These are phyloP conservation scores for Pelvicachromis taeniatus DNA, from an alignment of 2,113 vertebrate species.

Conservation along the genomic window DNA sequence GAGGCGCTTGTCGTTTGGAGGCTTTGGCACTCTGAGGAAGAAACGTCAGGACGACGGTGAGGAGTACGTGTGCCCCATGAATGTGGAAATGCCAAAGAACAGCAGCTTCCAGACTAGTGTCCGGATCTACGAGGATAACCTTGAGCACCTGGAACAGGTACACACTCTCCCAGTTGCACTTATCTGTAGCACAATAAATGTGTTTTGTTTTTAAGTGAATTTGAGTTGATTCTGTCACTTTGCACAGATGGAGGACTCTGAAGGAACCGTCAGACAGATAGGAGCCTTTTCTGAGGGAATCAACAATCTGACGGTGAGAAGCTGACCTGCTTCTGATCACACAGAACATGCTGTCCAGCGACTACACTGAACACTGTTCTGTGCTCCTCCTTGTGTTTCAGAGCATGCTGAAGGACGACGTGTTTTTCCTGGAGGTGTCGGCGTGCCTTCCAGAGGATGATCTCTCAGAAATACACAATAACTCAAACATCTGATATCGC, in stretches of 20 bases:
- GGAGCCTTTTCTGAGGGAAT: conserved; percentile 95
- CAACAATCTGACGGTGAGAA: conserved; percentile 92
- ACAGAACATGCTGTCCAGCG: neutral
- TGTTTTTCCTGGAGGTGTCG: conserved; percentile 80
- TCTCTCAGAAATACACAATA: conserved; percentile 73
- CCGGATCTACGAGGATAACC: conserved; percentile 75
- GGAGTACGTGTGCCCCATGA: conserved; percentile 93
- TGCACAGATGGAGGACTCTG: conserved; percentile 93
- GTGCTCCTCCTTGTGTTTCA: conserved; percentile 50
- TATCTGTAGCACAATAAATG: neutral
- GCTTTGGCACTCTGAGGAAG: conserved; percentile 88
- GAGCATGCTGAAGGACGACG: conserved; percentile 96
- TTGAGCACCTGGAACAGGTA: conserved; percentile 88
- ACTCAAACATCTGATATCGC: conserved; percentile 73
- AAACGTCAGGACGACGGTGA: conserved; percentile 89
- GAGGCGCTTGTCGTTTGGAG: conserved; percentile 85
- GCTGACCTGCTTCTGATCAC: neutral
- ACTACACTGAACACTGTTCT: neutral
- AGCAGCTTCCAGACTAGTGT: conserved; percentile 75
- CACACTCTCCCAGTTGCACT: neutral
- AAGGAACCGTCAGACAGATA: conserved; percentile 91
- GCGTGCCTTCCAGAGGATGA: conserved; percentile 72
- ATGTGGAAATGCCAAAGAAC: conserved; percentile 81
- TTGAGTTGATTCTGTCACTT: neutral
- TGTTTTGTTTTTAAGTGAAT: neutral